phyloP scores from a whole-genome alignment of 2,113 vertebrate genomes.

The Acrocephalus arundinaceus region DNA sequence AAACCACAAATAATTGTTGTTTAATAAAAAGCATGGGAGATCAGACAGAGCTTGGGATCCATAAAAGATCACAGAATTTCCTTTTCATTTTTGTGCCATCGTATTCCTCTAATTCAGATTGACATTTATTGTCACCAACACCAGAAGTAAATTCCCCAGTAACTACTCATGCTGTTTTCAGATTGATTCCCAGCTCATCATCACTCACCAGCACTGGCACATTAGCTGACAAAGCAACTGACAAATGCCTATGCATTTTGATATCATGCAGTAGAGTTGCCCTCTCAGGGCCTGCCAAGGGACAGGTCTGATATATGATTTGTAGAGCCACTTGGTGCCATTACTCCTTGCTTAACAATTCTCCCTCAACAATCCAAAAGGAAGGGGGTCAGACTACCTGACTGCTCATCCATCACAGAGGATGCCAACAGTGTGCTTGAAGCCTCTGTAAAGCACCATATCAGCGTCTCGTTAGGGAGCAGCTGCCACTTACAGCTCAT shows the following conservation, averaged over 20 bases:
- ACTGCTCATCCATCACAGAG: constrained; percentile 27
- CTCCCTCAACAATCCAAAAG: background rate
- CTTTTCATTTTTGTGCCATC: background rate
- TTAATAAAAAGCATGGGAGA: background rate
- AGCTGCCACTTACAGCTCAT: constrained; percentile 62
- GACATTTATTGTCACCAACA: background rate
- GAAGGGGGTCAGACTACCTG: background rate
- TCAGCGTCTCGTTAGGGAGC: constrained; percentile 44
- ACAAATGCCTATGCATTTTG: constrained; percentile 33
- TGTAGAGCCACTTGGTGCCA: background rate
- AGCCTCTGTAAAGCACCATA: background rate
- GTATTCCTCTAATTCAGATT: constrained; percentile 6
- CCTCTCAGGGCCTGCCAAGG: background rate
- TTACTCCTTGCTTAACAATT: constrained; percentile 38
- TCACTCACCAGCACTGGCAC: constrained; percentile 12
- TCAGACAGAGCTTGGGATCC: background rate
- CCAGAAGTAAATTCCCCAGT: constrained; percentile 8
- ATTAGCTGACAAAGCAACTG: constrained; percentile 56
- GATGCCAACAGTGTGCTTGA: constrained; percentile 10
- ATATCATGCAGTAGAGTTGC: background rate
- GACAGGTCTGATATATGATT: constrained; percentile 43
- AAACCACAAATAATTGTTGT: background rate
- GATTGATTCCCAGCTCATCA: constrained; percentile 13
- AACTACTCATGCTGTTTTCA: constrained; percentile 25
- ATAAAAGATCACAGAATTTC: background rate